Percentiles rank a stretch among this genome's conserved stretches.
Conservation (phyloP, 2,888 invertebrate genomes). For the Ischnura elegans region DNA sequence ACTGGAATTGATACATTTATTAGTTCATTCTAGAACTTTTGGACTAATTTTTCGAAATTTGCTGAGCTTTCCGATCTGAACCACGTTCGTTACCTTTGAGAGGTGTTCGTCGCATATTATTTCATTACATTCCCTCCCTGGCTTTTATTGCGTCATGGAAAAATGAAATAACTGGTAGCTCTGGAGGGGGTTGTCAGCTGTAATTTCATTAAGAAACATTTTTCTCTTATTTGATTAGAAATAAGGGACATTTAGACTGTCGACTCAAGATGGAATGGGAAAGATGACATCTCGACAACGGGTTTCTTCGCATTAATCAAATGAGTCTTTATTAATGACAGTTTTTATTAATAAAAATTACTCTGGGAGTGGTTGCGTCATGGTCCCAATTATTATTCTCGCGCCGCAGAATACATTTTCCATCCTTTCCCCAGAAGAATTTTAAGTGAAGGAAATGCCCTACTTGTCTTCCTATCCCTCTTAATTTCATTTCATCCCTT, state of each 20-base stretch:
- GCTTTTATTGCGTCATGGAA: too few species aligned
- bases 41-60: too few species aligned
- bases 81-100: too few species aligned
- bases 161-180: not conserved
- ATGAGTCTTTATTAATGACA: constrained; percentile 14
- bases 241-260: not conserved
- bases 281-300: not conserved
- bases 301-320: not conserved
- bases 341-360: constrained; percentile 31
- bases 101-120: too few species aligned
- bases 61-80: too few species aligned
- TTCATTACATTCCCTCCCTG: too few species aligned
- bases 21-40: too few species aligned
- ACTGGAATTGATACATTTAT: too few species aligned
- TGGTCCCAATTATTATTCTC: constrained; percentile 11
- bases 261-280: not conserved
- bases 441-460: constrained; percentile 13
- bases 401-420: not conserved
- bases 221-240: not conserved
- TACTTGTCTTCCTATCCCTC: not conserved
- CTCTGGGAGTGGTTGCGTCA: not conserved
- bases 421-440: not conserved
- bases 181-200: not conserved
- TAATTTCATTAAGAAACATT: not conserved
- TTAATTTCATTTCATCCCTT: not conserved